These are phyloP conservation scores for Rhamphomyia laevipes DNA, from an alignment of 2,888 invertebrate species.

Conservation along the genomic window DNA sequence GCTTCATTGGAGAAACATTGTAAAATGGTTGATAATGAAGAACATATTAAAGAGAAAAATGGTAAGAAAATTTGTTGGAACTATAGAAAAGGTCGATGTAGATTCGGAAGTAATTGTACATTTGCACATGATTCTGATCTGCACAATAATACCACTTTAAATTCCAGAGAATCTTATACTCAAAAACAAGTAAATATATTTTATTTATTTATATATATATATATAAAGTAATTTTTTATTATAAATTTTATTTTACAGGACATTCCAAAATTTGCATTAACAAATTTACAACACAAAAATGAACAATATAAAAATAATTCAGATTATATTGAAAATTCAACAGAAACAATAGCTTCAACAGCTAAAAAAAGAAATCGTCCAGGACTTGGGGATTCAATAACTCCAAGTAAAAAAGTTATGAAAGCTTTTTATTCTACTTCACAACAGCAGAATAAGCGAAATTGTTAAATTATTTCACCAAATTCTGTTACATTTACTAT, in stretches of 20 bases:
- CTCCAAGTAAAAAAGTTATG: conserved; percentile 77
- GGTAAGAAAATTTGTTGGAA: conserved; percentile 89
- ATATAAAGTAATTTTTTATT: neutral
- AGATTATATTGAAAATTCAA: neutral
- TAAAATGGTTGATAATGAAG: conserved; percentile 71
- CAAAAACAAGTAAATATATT: neutral
- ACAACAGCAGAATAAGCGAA: too few relatives aligned
- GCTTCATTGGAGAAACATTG: conserved; percentile 84
- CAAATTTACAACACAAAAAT: too few relatives aligned
- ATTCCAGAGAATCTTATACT: conserved; percentile 25
- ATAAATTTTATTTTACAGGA: conserved; percentile 2
- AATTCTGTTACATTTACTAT: too few relatives aligned
- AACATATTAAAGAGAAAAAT: conserved; percentile 66
- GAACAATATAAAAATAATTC: too few relatives aligned
- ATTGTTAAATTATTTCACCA: too few relatives aligned
- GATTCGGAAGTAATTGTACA: conserved; percentile 84
- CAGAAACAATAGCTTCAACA: conserved; percentile 2
- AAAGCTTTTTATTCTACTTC: conserved; percentile 34
- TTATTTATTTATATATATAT: neutral
- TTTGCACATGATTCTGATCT: conserved; percentile 85
- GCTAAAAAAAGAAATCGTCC: conserved; percentile 55
- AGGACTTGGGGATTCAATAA: conserved; percentile 61
- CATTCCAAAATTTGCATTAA: conserved; percentile 7
- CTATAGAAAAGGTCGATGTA: conserved; percentile 77
- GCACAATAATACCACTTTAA: conserved; percentile 46